Evolutionary conservation across 2,888 invertebrate genomes (phyloP).

Genomic region (Pilophorus perplexus): DNA sequence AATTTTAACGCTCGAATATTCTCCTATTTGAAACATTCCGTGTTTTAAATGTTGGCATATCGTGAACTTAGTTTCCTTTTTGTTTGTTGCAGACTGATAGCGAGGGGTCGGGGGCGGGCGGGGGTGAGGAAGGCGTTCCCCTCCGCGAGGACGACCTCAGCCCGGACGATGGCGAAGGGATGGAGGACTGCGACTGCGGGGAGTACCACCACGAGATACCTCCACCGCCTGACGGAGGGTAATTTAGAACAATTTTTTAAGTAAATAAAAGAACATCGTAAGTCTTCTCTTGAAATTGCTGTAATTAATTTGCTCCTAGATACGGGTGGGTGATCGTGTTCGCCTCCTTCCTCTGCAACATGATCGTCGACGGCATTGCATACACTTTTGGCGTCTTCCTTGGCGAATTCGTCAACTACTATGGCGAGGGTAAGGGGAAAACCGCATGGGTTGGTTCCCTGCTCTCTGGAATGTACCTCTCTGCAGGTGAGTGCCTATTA

Average conservation of each 20-base stretch:
- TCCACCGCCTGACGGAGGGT: slow-evolving; percentile 87
- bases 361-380: slow-evolving; percentile 98
- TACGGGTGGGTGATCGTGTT: slow-evolving; percentile 94
- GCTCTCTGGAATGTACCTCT: slow-evolving; percentile 91
- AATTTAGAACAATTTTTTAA: neutral
- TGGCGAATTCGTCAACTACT: slow-evolving; percentile 73
- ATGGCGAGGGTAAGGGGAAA: slow-evolving; percentile 80
- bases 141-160: slow-evolving; percentile 77
- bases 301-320: too few species aligned
- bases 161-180: slow-evolving; percentile 58
- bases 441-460: slow-evolving; percentile 93
- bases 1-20: too few species aligned
- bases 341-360: slow-evolving; percentile 95
- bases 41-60: neutral
- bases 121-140: slow-evolving; percentile 42
- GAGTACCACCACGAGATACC: slow-evolving; percentile 75
- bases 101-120: slow-evolving; percentile 46
- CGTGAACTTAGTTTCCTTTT: neutral
- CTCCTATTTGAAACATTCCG: too few species aligned
- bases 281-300: too few species aligned
- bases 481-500: slow-evolving; percentile 74
- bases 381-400: slow-evolving; percentile 96
- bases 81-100: slow-evolving; percentile 44
- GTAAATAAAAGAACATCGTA: too few species aligned
- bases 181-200: slow-evolving; percentile 57